Base-by-base conservation (phyloP, 2,113 vertebrate genomes). In the Hymenochirus boettgeri region DNA sequence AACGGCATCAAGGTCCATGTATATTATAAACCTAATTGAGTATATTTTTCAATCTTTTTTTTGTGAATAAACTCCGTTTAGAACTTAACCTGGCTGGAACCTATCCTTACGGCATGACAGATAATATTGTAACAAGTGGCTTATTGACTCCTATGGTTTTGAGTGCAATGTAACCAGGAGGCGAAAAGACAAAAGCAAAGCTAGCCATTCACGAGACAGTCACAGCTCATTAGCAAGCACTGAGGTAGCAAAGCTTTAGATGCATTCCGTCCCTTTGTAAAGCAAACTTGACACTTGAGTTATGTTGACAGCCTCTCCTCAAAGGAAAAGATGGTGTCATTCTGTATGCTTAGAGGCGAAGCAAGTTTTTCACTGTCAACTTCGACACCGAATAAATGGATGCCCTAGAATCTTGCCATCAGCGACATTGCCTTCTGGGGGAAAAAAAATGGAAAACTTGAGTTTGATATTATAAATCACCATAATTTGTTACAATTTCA, bases 401-500 rank as follows among this genome's bases (percentile, higher is more conserved):
- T 90, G 88, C 85, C 80, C 86, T 72, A 72, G 83, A 87, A 89
- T 90, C 88, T 90, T 74, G 74, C 91, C 88, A 89, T 92, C 89
- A 88, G 89, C 73, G 70, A 86, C 86, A 77, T 82, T 85, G 83
- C 87, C 75, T 63, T 82, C 78, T 72, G 73, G 76, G 75, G 24
- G 48, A 55, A 54, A 86, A 82, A 86, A 73, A 74, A 74, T 76
- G 73, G 80, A 85, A n/a, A n/a, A n/a, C 79, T 84, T 74, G 83
- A 85, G 83, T 88, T 88, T 92, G 83, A 89, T 84, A 81, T 88
- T 83, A 87, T 89, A 91, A 92, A 88, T 91, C 86, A 82, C 85
- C 78, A 77, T 91, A 91, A 93, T 95, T 92, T 94, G 90, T 93
- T 92, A 92, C 88, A 83, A 88, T 92, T 93, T 93, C 84, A 85